Evolutionary conservation across 1,140 invertebrate species (phyloP).

Genomic region (Nephotettix cincticeps): DNA sequence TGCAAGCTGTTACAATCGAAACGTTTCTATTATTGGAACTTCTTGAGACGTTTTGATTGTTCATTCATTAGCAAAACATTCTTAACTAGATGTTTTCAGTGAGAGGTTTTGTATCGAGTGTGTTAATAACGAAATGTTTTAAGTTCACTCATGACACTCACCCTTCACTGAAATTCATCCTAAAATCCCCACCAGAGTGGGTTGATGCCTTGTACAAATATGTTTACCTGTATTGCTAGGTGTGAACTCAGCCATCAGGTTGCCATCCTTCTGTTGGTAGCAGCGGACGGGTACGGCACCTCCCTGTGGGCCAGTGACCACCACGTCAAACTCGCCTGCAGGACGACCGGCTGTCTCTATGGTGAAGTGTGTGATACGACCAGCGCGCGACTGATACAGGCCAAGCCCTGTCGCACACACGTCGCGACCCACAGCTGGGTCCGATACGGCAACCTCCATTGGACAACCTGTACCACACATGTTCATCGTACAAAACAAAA

Average conservation of each 20-base stretch:
- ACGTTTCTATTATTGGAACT: too few species aligned
- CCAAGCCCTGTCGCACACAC: slow-evolving; percentile 76
- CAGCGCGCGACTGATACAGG: slow-evolving; percentile 77
- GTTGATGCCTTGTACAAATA: too few species aligned
- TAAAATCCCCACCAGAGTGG: too few species aligned
- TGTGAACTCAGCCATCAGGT: slow-evolving; percentile 88
- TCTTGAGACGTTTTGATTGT: too few species aligned
- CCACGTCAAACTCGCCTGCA: slow-evolving; percentile 87
- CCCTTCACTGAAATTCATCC: too few species aligned
- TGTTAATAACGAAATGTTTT: too few species aligned
- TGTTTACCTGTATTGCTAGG: slow-evolving; percentile 68
- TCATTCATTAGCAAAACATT: too few species aligned
- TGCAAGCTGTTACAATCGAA: too few species aligned
- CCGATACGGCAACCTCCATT: slow-evolving; percentile 53
- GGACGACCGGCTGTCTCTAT: slow-evolving; percentile 84
- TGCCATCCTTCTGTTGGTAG: slow-evolving; percentile 93
- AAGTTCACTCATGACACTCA: too few species aligned
- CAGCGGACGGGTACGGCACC: slow-evolving; percentile 90
- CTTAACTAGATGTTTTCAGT: too few species aligned
- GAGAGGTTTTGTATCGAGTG: too few species aligned
- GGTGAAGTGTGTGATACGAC: slow-evolving; percentile 79
- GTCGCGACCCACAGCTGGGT: slow-evolving; percentile 66
- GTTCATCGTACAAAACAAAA: too few species aligned
- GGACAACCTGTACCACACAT: slow-evolving; percentile 49
- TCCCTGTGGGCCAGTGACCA: slow-evolving; percentile 83